Percentiles rank a stretch among this genome's conserved stretches.
Conservation (phyloP, 2,113 vertebrate species). For the human (Homo sapiens) region GRCh38 chr5:148189001-148189500, state of each 20-base stretch:
- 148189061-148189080: too few species aligned
- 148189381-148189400: neutral
- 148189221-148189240: neutral
- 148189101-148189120: neutral
- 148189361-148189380: neutral
- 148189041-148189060: too few species aligned
- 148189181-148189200: neutral
- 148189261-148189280: neutral
- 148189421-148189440: neutral
- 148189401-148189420: neutral
- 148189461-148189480: neutral
- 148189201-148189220: neutral
- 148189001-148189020: neutral
- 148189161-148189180: neutral
- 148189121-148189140: neutral
- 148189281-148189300: neutral
- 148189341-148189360: neutral
- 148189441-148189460: neutral
- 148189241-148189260: neutral
- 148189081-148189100: neutral
- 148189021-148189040: neutral
- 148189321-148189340: neutral
- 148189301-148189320: neutral
- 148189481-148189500: neutral
- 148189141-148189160: neutral